Conservation (phyloP, 2,113 vertebrate genomes). For the Odontophorus gujanensis region DNA sequence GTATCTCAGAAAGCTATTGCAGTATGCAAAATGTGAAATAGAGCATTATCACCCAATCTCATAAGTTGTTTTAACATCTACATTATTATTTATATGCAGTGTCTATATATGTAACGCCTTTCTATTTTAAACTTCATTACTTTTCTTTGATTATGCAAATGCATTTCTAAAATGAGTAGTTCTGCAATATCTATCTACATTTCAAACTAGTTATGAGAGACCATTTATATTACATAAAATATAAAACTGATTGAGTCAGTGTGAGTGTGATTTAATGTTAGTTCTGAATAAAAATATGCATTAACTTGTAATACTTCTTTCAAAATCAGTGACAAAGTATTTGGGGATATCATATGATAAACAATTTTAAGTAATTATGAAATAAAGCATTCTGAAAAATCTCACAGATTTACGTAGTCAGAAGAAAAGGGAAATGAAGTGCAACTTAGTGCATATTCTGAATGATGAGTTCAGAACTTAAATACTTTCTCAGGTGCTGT, state of each 20-base stretch:
- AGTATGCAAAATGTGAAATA: background rate
- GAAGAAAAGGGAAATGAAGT: background rate
- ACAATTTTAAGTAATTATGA: background rate
- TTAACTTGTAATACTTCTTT: background rate
- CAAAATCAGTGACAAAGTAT: background rate
- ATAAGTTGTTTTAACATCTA: background rate
- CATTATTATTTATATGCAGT: background rate
- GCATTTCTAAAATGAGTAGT: background rate
- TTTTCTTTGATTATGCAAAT: background rate
- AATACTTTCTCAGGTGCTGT: background rate
- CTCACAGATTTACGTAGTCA: background rate
- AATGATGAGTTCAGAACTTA: background rate
- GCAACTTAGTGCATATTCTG: background rate
- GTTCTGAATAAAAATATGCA: background rate
- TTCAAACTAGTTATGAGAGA: background rate
- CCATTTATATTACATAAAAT: background rate
- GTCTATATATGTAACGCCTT: background rate
- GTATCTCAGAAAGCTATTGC: background rate
- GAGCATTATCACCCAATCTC: background rate
- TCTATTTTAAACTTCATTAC: background rate
- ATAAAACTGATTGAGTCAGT: background rate
- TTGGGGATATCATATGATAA: background rate
- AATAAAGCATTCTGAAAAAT: background rate
- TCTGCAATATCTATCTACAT: background rate
- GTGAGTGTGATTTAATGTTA: background rate